phyloP scores from a whole-genome alignment of 1,140 invertebrate genomes.

The Brachionus paranguensis region DNA sequence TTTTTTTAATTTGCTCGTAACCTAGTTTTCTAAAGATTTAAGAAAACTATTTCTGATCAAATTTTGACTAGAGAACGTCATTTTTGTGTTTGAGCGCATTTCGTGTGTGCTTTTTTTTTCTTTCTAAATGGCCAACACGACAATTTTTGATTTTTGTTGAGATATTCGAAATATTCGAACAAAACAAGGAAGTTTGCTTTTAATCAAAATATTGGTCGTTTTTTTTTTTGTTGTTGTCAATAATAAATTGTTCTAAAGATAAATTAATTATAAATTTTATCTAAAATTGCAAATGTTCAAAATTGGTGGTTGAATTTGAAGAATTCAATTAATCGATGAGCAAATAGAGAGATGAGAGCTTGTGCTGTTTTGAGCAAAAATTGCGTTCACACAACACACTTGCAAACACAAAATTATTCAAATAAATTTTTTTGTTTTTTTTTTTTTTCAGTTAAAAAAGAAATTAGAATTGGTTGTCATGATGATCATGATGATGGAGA shows the following conservation, averaged over 20 bases:
- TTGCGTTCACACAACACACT: no score
- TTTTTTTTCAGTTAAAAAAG: background rate
- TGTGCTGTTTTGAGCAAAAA: no score
- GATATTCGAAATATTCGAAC: background rate
- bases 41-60: background rate
- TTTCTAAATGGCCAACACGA: background rate
- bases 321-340: no score
- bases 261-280: background rate
- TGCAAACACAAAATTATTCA: background rate
- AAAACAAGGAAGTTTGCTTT: constrained; percentile 3
- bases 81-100: background rate
- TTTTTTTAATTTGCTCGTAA: background rate
- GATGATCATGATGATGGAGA: background rate
- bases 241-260: background rate
- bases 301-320: no score
- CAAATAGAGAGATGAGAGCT: no score
- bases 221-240: background rate
- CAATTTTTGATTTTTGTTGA: background rate
- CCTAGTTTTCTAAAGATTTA: background rate
- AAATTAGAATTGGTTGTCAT: constrained; percentile 18
- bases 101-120: background rate
- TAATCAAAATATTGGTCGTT: background rate
- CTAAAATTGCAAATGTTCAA: background rate
- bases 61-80: background rate
- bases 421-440: background rate